Base-by-base conservation (phyloP, 2,113 vertebrate species). In the Scartelaos histophorus region DNA sequence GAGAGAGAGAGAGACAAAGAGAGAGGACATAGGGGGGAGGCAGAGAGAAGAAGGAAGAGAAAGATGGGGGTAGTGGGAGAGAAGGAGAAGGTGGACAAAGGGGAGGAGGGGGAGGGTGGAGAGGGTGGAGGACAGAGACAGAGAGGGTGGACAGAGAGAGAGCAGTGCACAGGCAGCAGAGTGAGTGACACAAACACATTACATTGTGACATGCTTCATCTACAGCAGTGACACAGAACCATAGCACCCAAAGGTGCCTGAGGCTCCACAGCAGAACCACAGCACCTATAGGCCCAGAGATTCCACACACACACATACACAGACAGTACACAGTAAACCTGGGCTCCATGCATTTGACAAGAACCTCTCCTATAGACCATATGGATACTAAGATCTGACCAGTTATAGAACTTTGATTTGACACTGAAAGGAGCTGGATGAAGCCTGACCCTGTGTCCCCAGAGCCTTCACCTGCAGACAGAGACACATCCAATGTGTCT, bases 151-250 rank as follows among this genome's bases (percentile, higher is more conserved):
- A 54, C 51, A 54, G 45, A 57, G 65, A 66, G 65, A 67, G 25
- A 57, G 56, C 13, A 87, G 94, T 95, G 95, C 94, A 85, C 93
- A 94, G 93, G 94, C 94, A 90, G 70, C 68, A 81, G 66, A 76
- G 54, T 76, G 69, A 85, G 74, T 70, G 86, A 79, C 80, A 85
- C 56, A 75, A 80, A 73, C 84, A 67, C 81, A 69, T 71, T 83
- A 88, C 82, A 90, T 73, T 81, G 69, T 83, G 91, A 76, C 94
- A 94, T 94, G 94, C 93, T 84, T 91, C 78, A 91, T 89, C 85
- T 91, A 90, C 85, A 85, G 84, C 49, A 81, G 76, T 84, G 29
- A 67, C 34, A 70, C 17, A 85, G 72, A 80, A 6, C 78, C 70
- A 81, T 19, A 73, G 49, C 81, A 49, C 47, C 81, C 69, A 87